These are phyloP conservation scores for Balaeniceps rex DNA, from an alignment of 2,113 vertebrate genomes.

Conservation along the genomic window DNA sequence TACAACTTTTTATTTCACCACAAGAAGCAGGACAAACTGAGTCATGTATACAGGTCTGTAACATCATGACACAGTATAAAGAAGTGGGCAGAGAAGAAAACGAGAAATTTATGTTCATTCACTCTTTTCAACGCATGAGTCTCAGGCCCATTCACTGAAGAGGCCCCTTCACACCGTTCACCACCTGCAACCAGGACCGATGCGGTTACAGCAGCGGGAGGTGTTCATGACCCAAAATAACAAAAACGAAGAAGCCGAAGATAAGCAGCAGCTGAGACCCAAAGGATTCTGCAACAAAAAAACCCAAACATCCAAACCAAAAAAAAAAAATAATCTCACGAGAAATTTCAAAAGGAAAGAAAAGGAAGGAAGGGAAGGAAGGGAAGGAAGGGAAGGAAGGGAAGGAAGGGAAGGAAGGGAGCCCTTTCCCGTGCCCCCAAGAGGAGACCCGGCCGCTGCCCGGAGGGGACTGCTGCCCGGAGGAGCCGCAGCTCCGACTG, in stretches of 20 bases:
- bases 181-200: rapidly evolving
- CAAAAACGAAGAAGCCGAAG: too few relatives aligned
- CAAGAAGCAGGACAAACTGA: background rate
- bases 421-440: background rate
- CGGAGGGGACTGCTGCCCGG: background rate
- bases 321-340: background rate
- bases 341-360: too few relatives aligned
- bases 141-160: rapidly evolving
- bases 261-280: background rate
- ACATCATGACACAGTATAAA: rapidly evolving
- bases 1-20: background rate
- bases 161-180: background rate
- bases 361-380: too few relatives aligned
- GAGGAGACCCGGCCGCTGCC: background rate
- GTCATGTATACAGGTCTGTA: rapidly evolving
- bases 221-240: too few relatives aligned
- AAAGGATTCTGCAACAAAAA: background rate
- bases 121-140: rapidly evolving
- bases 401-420: too few relatives aligned
- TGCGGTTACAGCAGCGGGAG: background rate
- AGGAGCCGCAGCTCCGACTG: background rate
- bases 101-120: too few relatives aligned
- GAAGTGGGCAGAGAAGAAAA: background rate
- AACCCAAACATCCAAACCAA: too few relatives aligned
- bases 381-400: too few relatives aligned